Conservation (phyloP, 2,113 vertebrate species). For the Arizona elegans region DNA sequence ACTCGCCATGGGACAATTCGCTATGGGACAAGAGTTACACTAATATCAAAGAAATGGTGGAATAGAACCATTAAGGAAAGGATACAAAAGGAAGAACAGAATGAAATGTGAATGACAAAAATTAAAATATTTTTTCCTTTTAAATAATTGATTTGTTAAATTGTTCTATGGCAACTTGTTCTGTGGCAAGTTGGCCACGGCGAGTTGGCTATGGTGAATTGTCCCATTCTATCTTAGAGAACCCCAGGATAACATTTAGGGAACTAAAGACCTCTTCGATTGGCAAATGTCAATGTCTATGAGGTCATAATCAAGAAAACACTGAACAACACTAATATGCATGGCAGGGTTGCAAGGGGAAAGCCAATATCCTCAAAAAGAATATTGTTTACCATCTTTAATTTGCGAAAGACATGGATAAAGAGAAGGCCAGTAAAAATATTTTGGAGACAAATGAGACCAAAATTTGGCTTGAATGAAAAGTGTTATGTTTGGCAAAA, state of each 20-base stretch:
- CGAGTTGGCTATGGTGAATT: too few relatives aligned
- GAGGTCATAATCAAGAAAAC: background rate
- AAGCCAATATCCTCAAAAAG: background rate
- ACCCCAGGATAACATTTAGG: background rate
- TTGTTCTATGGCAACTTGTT: too few relatives aligned
- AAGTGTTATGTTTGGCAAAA: background rate
- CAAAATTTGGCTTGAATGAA: background rate
- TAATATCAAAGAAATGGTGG: too few relatives aligned
- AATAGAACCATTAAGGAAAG: too few relatives aligned
- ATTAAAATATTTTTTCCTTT: too few relatives aligned
- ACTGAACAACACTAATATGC: background rate
- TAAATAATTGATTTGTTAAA: too few relatives aligned
- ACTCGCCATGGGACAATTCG: too few relatives aligned
- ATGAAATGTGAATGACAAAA: too few relatives aligned
- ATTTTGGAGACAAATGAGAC: background rate
- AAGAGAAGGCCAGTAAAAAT: background rate
- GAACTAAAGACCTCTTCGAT: background rate
- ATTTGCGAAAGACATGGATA: background rate
- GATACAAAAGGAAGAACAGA: too few relatives aligned
- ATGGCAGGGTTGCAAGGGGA: background rate
- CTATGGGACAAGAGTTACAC: too few relatives aligned
- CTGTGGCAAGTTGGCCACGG: too few relatives aligned
- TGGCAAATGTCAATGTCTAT: background rate
- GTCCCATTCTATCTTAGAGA: background rate
- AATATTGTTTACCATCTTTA: background rate